A percentile compares a stretch with the other conserved stretches of the same genome.
phyloP scores from a whole-genome alignment of 2,888 invertebrate genomes.

The Lasioglossum zephyrum region DNA sequence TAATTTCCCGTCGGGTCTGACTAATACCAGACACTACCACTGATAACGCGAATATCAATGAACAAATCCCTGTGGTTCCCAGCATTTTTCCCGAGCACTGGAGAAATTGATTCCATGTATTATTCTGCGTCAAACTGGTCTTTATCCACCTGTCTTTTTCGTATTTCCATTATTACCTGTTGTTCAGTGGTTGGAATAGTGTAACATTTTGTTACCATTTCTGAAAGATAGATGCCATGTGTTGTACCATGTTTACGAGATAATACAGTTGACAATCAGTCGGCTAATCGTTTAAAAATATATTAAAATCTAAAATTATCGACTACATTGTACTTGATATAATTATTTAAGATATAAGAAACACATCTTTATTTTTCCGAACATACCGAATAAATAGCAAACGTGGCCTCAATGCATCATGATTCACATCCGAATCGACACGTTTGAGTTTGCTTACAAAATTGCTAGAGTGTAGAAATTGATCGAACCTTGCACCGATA shows the following conservation, averaged over 20 bases:
- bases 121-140: background rate
- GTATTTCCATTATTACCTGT: background rate
- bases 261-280: background rate
- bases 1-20: constrained; percentile 16
- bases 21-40: background rate
- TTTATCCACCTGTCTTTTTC: background rate
- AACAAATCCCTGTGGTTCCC: background rate
- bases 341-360: background rate
- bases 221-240: background rate
- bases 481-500: too few relatives aligned
- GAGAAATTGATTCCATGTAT: background rate
- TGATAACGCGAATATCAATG: background rate
- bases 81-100: background rate
- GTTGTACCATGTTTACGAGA: too few relatives aligned
- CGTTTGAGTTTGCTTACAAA: too few relatives aligned
- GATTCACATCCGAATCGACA: too few relatives aligned
- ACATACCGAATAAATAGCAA: too few relatives aligned
- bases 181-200: background rate
- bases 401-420: too few relatives aligned
- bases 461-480: too few relatives aligned
- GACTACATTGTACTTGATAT: background rate
- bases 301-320: background rate
- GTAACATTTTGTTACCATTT: background rate
- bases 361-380: too few relatives aligned
- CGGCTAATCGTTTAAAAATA: too few relatives aligned